Evolutionary conservation across 2,888 invertebrate genomes (phyloP).

Genomic region (Mallateleia sp.): DNA sequence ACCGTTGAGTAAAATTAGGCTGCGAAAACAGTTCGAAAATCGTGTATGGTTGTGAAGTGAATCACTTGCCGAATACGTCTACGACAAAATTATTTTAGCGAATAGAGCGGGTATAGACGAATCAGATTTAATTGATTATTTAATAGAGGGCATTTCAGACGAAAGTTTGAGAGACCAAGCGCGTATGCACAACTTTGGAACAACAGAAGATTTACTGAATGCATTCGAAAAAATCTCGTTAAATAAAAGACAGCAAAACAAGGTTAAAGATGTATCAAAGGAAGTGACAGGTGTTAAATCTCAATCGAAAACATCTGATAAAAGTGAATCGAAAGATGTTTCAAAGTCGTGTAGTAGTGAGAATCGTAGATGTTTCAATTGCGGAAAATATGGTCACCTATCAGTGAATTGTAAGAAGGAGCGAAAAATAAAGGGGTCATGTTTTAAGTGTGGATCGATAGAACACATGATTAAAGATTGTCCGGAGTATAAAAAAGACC

Average conservation of each 20-base stretch:
- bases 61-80: constrained; percentile 42
- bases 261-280: constrained; percentile 17
- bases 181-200: constrained; percentile 37
- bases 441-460: constrained; percentile 4
- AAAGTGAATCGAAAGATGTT: constrained; percentile 25
- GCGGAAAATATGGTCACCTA: constrained; percentile 14
- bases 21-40: constrained; percentile 45
- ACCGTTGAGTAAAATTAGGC: constrained; percentile 33
- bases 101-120: constrained; percentile 41
- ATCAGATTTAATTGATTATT: constrained; percentile 31
- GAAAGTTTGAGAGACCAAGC: constrained; percentile 38
- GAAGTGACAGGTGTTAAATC: neutral
- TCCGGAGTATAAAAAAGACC: neutral
- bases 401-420: constrained; percentile 1
- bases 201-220: constrained; percentile 27
- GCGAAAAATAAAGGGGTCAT: neutral
- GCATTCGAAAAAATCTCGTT: constrained; percentile 45
- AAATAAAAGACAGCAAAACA: constrained; percentile 4
- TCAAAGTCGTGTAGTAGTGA: neutral
- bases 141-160: constrained; percentile 42
- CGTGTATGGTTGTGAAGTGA: constrained; percentile 37
- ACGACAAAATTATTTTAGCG: constrained; percentile 50
- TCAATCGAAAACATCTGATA: constrained; percentile 1
- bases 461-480: constrained; percentile 1
- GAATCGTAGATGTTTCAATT: constrained; percentile 20